Conservation (phyloP, 1,140 invertebrate species). For the Neodiprion lecontei region DNA sequence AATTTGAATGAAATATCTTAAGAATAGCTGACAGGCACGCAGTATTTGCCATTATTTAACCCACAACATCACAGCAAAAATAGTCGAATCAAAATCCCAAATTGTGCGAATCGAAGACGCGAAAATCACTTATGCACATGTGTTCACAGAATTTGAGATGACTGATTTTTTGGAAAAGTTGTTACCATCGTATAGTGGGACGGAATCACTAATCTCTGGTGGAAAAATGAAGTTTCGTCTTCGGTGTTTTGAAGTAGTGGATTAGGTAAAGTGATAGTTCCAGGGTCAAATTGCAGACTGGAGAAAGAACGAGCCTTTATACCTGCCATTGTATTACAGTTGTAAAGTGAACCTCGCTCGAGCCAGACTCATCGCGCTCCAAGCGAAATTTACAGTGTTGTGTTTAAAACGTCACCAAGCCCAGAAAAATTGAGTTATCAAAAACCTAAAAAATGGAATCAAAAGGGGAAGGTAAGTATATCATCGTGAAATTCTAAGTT, state of each 20-base stretch:
- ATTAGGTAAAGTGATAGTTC: neutral
- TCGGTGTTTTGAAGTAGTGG: neutral
- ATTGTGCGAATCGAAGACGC: no score
- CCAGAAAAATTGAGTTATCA: neutral
- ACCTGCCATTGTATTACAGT: neutral
- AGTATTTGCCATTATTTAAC: no score
- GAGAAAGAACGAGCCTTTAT: neutral
- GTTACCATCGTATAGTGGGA: neutral
- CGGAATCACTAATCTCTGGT: neutral
- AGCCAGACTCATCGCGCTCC: neutral
- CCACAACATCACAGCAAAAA: no score
- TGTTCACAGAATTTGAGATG: no score
- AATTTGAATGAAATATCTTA: no score
- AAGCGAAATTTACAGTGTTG: neutral
- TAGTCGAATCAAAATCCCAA: no score
- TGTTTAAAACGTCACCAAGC: neutral
- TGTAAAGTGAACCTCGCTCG: neutral
- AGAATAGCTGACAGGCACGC: no score
- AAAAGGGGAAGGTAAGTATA: neutral
- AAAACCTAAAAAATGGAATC: neutral
- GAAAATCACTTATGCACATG: no score
- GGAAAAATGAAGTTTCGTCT: neutral
- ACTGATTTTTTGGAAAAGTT: no score
- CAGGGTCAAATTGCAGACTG: neutral
- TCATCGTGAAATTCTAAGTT: neutral